Conservation (phyloP, 2,888 invertebrate genomes). For the Macropis europaea region DNA sequence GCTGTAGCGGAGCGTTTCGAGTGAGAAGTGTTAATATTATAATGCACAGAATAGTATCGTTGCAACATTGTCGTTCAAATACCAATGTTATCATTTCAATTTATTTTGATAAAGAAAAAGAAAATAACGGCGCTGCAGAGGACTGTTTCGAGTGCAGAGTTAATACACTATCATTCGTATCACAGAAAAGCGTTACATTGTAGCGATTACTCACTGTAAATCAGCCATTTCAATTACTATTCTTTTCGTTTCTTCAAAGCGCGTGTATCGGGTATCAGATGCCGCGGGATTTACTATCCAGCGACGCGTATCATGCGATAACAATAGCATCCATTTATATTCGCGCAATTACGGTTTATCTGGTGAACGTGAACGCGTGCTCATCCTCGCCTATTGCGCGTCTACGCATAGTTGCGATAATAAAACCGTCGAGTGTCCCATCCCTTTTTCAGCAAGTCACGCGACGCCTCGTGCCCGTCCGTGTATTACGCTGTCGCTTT, state of each 20-base stretch:
- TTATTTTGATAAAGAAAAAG: too few species aligned
- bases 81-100: too few species aligned
- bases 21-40: too few species aligned
- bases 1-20: too few species aligned
- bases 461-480: neutral
- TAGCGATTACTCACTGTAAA: neutral
- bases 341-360: slow-evolving; percentile 51
- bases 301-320: slow-evolving; percentile 38
- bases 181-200: slow-evolving; percentile 2
- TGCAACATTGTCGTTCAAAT: too few species aligned
- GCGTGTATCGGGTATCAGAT: slow-evolving; percentile 10
- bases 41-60: too few species aligned
- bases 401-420: slow-evolving; percentile 34
- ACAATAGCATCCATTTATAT: slow-evolving; percentile 49
- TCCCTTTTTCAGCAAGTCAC: slow-evolving; percentile 9
- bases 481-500: neutral
- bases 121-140: too few species aligned
- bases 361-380: slow-evolving; percentile 29
- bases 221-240: too few species aligned
- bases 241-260: slow-evolving; percentile 2
- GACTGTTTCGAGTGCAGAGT: too few species aligned
- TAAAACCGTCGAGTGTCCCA: slow-evolving; percentile 30
- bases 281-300: slow-evolving; percentile 35
- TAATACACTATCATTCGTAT: too few species aligned
- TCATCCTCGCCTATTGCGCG: slow-evolving; percentile 23